These are phyloP conservation scores for Meliscaeva auricollis DNA, from an alignment of 2,888 invertebrate species.

Conservation along the genomic window DNA sequence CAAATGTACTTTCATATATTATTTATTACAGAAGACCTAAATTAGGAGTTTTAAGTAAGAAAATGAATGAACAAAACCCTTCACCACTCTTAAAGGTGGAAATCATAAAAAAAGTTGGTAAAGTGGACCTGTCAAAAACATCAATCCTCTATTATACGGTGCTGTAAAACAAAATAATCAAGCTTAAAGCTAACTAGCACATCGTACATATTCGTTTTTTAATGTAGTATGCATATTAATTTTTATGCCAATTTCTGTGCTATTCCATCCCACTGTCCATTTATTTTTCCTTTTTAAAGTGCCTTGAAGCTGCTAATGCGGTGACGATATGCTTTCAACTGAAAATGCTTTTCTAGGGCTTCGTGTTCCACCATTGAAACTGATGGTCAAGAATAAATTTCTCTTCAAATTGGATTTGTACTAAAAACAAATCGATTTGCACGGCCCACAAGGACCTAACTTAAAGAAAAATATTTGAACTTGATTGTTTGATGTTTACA, in stretches of 20 bases:
- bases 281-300: constrained; percentile 13
- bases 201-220: too few species aligned
- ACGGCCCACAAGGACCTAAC: constrained; percentile 6
- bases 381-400: constrained; percentile 67
- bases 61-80: too few species aligned
- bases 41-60: too few species aligned
- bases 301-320: constrained; percentile 34
- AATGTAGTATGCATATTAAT: too few species aligned
- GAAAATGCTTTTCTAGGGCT: constrained; percentile 46
- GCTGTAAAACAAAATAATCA: too few species aligned
- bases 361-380: constrained; percentile 51
- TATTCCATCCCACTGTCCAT: neutral
- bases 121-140: too few species aligned
- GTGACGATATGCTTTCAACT: constrained; percentile 14
- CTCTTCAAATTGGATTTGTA: constrained; percentile 64
- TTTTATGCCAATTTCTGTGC: neutral
- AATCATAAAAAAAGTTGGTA: too few species aligned
- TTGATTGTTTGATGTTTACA: constrained; percentile 42
- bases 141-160: too few species aligned
- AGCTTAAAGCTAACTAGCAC: too few species aligned
- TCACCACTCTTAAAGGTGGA: too few species aligned
- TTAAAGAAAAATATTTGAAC: constrained; percentile 55
- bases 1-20: too few species aligned
- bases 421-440: constrained; percentile 60
- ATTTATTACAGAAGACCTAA: too few species aligned